phyloP scores from a whole-genome alignment of 2,888 invertebrate species.

The Blastobasis adustella region DNA sequence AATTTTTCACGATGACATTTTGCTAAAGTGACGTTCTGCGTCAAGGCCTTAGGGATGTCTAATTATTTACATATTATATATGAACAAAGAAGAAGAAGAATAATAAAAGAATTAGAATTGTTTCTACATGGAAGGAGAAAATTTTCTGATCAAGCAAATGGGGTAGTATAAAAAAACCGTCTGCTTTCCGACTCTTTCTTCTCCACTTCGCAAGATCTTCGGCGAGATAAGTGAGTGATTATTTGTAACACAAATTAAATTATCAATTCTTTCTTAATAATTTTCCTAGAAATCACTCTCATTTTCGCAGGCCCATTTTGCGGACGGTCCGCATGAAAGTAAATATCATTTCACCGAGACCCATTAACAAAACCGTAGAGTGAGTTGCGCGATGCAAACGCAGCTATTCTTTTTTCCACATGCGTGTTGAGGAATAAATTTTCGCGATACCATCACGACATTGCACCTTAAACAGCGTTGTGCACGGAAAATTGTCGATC shows the following conservation, averaged over 20 bases:
- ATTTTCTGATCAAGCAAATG: too few relatives aligned
- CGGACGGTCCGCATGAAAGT: slow-evolving; percentile 53
- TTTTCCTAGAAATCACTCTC: neutral
- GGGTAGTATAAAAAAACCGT: too few relatives aligned
- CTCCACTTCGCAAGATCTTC: too few relatives aligned
- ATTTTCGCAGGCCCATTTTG: slow-evolving; percentile 18
- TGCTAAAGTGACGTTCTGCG: too few relatives aligned
- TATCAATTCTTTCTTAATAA: neutral
- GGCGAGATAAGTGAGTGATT: too few relatives aligned
- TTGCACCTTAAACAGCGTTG: slow-evolving; percentile 38
- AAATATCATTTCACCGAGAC: slow-evolving; percentile 54
- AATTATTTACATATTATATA: too few relatives aligned
- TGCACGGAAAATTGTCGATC: slow-evolving; percentile 41
- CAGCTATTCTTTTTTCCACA: slow-evolving; percentile 25
- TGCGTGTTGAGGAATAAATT: slow-evolving; percentile 13
- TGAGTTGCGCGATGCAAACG: slow-evolving; percentile 27
- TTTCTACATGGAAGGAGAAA: too few relatives aligned
- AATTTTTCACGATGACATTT: too few relatives aligned
- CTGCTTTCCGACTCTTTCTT: too few relatives aligned
- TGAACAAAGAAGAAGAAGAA: too few relatives aligned
- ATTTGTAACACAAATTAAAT: neutral
- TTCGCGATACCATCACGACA: slow-evolving; percentile 25
- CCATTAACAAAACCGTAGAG: slow-evolving; percentile 37
- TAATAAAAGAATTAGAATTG: too few relatives aligned
- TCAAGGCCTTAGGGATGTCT: too few relatives aligned